Evolutionary conservation across 2,797 vertebrate genomes (phyloP), one percentile per base, ranked within the genome.

Genomic region (Cichlasoma orientale): DNA sequence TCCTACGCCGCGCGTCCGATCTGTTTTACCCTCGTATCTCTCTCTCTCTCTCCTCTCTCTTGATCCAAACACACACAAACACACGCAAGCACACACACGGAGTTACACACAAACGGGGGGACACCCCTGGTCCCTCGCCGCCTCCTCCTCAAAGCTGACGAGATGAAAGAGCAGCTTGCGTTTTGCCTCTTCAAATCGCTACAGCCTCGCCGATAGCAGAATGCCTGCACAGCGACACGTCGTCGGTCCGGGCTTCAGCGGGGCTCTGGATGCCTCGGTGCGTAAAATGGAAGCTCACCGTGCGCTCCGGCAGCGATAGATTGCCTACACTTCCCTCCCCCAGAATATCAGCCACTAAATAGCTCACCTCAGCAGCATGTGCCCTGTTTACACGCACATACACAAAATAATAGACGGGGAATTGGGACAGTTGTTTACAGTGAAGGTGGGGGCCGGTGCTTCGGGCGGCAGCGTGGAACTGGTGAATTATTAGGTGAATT

Each of bases 111-210:
- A 74, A 82, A 83, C 72, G 79, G 89, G 91, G 90, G 91, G 92
- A 90, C 93, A 93, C 92, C 92, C 92, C 85, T 92, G 89, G 88
- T 94, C 87, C 87, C 86, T 92, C 89, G 71, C 80, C 90, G 76
- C 92, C 93, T 93, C 92, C 90, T 93, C 87, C 87, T 93, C 87
- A 88, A 82, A 92, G 88, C 90, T 87, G 89, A 93, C 86, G 91
- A 91, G 93, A 95, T 93, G 94, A 95, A 92, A 92, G 93, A 90
- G 89, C 88, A 83, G 90, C 88, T 89, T 72, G 88, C 90, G 86
- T 75, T 29, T 44, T 50, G 80, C 76, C 55, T 80, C 83, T 77
- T 83, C 86, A 78, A 63, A 85, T 82, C 84, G 79, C 82, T 36
- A 5, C 80, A 58, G 82, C 82, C 33, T 75, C 69, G 66, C 78